phyloP scores from a whole-genome alignment of 2,888 invertebrate genomes.

The Pandemis cinnamomeana region DNA sequence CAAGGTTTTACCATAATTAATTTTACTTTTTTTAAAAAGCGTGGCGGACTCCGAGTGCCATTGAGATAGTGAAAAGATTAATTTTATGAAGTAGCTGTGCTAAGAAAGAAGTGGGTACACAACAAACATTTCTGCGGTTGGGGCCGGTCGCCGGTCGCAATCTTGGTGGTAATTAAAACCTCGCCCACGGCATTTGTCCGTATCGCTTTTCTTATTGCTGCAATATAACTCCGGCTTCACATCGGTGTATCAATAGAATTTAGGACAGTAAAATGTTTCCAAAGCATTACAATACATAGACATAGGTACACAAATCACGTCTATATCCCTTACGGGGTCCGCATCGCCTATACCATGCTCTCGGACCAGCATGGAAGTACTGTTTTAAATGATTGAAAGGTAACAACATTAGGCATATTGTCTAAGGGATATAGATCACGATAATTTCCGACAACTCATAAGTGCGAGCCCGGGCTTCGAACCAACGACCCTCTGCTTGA shows the following conservation, averaged over 20 bases:
- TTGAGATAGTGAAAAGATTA: conserved; percentile 45
- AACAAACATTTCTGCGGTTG: conserved; percentile 49
- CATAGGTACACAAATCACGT: no score
- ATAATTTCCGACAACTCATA: no score
- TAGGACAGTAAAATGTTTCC: not conserved
- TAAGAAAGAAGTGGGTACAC: conserved; percentile 47
- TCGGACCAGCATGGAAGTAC: no score
- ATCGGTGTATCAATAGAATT: conserved; percentile 12
- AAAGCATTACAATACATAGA: not conserved
- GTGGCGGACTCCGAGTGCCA: conserved; percentile 5
- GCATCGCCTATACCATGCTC: no score
- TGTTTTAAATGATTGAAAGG: no score
- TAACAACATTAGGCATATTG: no score
- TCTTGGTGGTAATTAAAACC: conserved; percentile 70
- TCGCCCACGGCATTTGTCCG: conserved; percentile 46
- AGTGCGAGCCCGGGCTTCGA: no score
- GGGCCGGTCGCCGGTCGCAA: conserved; percentile 51
- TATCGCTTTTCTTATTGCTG: conserved; percentile 16
- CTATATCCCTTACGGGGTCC: no score
- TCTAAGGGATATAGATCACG: no score
- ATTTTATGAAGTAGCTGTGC: conserved; percentile 45
- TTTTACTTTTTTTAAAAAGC: conserved; percentile 14
- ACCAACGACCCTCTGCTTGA: no score
- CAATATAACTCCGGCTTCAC: conserved; percentile 13
- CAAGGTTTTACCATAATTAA: conserved; percentile 23